Conservation (phyloP, 2,797 vertebrate species). For the Betta splendens region DNA sequence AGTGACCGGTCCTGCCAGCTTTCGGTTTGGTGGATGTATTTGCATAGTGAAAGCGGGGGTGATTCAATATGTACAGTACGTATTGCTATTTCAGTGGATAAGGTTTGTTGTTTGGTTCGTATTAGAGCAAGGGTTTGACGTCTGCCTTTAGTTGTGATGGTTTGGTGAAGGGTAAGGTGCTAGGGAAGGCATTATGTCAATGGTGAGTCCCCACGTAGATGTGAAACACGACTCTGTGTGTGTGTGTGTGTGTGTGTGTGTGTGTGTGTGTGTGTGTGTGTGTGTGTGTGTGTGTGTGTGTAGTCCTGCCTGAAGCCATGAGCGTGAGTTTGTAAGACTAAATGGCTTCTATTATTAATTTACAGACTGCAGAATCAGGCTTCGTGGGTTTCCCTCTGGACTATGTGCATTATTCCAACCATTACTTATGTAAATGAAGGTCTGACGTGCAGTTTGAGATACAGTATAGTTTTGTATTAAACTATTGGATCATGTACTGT, state of each 20-base stretch:
- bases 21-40: conserved; percentile 19
- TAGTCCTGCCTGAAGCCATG: conserved; percentile 15
- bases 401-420: conserved; percentile 18
- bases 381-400: conserved; percentile 18
- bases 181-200: too few species aligned
- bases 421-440: conserved; percentile 32
- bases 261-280: too few species aligned
- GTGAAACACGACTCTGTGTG: too few species aligned
- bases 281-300: conserved; percentile 7
- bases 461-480: conserved; percentile 1
- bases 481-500: conserved; percentile 21
- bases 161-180: too few species aligned
- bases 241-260: too few species aligned
- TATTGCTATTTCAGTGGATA: too few species aligned
- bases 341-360: conserved; percentile 26
- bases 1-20: conserved; percentile 3
- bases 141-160: too few species aligned
- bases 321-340: conserved; percentile 21
- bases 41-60: not conserved
- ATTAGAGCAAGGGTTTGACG: too few species aligned
- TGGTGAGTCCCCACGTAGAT: too few species aligned
- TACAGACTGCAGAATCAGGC: conserved; percentile 6
- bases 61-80: conserved; percentile 9
- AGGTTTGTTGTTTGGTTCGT: too few species aligned
- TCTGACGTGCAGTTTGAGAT: conserved; percentile 13